Base-by-base conservation (phyloP, 92 coral and sea anemone species). In the Heteractis magnifica region DNA sequence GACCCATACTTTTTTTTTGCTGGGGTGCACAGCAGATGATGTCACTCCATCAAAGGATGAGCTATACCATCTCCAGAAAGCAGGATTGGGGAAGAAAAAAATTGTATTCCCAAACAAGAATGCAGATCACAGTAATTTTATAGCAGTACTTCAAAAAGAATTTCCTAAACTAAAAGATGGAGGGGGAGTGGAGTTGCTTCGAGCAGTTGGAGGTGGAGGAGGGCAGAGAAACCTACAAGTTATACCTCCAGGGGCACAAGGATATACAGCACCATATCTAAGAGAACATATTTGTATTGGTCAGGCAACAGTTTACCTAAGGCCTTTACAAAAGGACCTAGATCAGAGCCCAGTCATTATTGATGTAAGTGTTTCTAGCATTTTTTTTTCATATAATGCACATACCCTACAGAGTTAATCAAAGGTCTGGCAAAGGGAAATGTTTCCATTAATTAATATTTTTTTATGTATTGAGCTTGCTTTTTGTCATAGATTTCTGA, bases 21-120 rank as follows among this genome's bases (percentile, higher is more conserved):
- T 81, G 15, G 77, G 77, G 77, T 65, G 34, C 77, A 65, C 48
- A 34, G 34, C 76, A 81, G 84, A 81, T 81, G 76, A 81, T 13
- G 49, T 65, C 44, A 49, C 84, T 18, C 77, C 84, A 65, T 81
- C 77, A 76, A 76, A 76, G 10, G 79, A 76, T 20, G 79, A 76
- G n/a, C n/a, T 76, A 16, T 83, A n/a, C 75, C 78, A 68, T 85
- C 84, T 85, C 23, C 84, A 78, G 78, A 65, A 68, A 56, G 84
- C 78, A 34, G 88, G 84, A 78, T 34, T 85, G 68, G 84, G 88
- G 13, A 78, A 78, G 49, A 77, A 50, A 73, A 60, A 77, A 62
- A 68, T 85, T 6, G 88, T 85, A 62, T 85, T 85, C 19, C 83
- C 84, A 34, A 68, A 85, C 84, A 85, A 78, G 52, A 85, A 68